phyloP scores from a whole-genome alignment of 2,888 invertebrate genomes.

The Drosophila formosana region DNA sequence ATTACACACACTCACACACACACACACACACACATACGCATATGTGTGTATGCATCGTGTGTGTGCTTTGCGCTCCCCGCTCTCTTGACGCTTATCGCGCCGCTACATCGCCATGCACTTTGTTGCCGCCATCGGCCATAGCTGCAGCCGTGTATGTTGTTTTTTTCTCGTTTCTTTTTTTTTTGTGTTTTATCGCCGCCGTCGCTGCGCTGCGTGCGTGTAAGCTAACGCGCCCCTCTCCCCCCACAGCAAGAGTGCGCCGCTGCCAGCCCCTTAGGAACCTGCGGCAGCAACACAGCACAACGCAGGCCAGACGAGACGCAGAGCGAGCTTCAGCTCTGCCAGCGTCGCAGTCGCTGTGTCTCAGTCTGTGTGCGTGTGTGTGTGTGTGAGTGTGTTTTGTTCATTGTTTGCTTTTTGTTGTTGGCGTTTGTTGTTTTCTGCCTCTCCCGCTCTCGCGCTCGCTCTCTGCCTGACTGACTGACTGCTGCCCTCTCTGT shows the following conservation, averaged over 20 bases:
- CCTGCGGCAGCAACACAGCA: slow-evolving; percentile 60
- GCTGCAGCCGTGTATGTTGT: slow-evolving; percentile 65
- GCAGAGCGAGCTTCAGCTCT: slow-evolving; percentile 51
- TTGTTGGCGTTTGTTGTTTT: slow-evolving; percentile 75
- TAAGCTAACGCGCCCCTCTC: slow-evolving; percentile 72
- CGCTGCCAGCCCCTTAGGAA: slow-evolving; percentile 70
- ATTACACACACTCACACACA: slow-evolving; percentile 59
- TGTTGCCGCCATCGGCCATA: slow-evolving; percentile 71
- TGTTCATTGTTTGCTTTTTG: slow-evolving; percentile 80
- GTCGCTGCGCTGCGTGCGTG: slow-evolving; percentile 68
- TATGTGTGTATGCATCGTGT: slow-evolving; percentile 15
- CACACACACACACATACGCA: slow-evolving; percentile 27
- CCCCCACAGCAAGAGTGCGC: slow-evolving; percentile 54
- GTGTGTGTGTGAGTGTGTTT: slow-evolving; percentile 45
- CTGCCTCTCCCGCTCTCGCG: slow-evolving; percentile 39
- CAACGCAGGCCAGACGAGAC: slow-evolving; percentile 34
- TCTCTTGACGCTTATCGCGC: slow-evolving; percentile 61
- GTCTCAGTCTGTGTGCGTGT: slow-evolving; percentile 8
- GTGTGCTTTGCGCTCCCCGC: slow-evolving; percentile 31
- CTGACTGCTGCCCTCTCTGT: slow-evolving; percentile 8
- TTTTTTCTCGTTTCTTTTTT: slow-evolving; percentile 38
- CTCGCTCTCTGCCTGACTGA: slow-evolving; percentile 9
- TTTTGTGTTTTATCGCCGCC: slow-evolving; percentile 42
- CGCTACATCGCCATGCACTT: slow-evolving; percentile 80
- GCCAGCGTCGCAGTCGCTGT: slow-evolving; percentile 14